Conservation (phyloP, 2,888 invertebrate species). For the Boloria euphrosyne region DNA sequence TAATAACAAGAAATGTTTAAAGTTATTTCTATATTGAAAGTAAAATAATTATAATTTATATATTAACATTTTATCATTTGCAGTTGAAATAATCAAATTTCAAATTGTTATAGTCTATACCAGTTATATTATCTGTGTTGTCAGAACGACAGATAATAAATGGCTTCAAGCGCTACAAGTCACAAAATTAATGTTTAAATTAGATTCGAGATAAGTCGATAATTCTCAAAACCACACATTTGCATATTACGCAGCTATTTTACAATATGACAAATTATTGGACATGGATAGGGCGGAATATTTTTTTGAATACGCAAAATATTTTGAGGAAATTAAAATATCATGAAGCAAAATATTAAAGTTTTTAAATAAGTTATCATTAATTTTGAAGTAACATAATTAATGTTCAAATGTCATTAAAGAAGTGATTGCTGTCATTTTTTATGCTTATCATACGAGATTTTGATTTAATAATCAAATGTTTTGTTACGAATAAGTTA, state of each 20-base stretch:
- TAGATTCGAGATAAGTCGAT: constrained; percentile 33
- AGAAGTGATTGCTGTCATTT: background rate
- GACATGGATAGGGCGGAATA: constrained; percentile 2
- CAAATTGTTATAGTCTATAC: constrained; percentile 28
- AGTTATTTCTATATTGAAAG: background rate
- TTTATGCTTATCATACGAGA: background rate
- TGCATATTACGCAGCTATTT: constrained; percentile 25
- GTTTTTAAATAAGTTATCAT: constrained; percentile 1
- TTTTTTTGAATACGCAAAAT: constrained; percentile 12
- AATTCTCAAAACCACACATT: constrained; percentile 31
- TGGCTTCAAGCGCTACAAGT: constrained; percentile 31
- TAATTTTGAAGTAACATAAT: background rate
- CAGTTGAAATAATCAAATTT: constrained; percentile 21
- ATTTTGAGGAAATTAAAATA: background rate
- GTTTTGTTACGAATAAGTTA: background rate
- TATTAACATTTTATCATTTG: constrained; percentile 21
- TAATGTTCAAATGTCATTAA: constrained; percentile 6
- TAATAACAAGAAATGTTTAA: constrained; percentile 8
- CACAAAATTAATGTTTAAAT: constrained; percentile 34
- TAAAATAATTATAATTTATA: constrained; percentile 7
- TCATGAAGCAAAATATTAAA: background rate
- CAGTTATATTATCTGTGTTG: constrained; percentile 29
- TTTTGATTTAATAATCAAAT: background rate
- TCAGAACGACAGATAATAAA: constrained; percentile 32
- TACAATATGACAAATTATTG: constrained; percentile 26